Base-by-base conservation (phyloP, 2,113 vertebrate genomes). In the Pterocles burchelli region DNA sequence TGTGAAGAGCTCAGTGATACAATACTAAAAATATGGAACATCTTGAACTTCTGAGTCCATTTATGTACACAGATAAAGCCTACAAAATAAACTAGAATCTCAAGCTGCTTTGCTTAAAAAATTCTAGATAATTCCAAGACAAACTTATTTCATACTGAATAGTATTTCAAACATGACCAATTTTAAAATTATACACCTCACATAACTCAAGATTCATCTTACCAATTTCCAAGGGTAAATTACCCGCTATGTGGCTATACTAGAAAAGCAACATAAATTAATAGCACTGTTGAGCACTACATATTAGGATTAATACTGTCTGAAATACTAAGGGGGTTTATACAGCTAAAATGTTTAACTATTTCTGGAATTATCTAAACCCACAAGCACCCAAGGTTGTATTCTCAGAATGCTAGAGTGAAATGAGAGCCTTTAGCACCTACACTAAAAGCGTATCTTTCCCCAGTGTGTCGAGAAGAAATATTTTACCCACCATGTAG, bases 201-300 rank as follows among this genome's bases (percentile, higher is more conserved):
- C 9, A 2, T 57, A 58, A 70, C 3, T n/a, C 19, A 13, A 13
- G 36, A 49, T 31, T 25, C 29, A 57, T 1, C 1, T 74, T 36
- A 43, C 6, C 10, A 33, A 7, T 20, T 55, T 46, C 31, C 8
- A 48, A n/a, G 20, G 21, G 9, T 9, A n/a, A 73, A 43, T 13
- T 0, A 34, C 33, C 33, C 3, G 4, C 28, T 46, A 11, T 1
- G 10, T 12, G 61, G 24, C 34, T 75, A 12, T 25, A 80, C 17
- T 58, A 31, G 48, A 86, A 90, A 57, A 86, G 17, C 46, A 90
- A 62, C 2, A 52, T 3, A 33, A 63, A 80, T 61, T 29, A 86
- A 34, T 0, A 38, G 26, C 80, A 29, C 2, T 34, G 8, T 38
- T 81, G 36, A 89, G 21, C 22, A 62, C 11, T 33, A 45, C 5